Conservation (phyloP, 2,797 vertebrate genomes). For the Coilia nasus region DNA sequence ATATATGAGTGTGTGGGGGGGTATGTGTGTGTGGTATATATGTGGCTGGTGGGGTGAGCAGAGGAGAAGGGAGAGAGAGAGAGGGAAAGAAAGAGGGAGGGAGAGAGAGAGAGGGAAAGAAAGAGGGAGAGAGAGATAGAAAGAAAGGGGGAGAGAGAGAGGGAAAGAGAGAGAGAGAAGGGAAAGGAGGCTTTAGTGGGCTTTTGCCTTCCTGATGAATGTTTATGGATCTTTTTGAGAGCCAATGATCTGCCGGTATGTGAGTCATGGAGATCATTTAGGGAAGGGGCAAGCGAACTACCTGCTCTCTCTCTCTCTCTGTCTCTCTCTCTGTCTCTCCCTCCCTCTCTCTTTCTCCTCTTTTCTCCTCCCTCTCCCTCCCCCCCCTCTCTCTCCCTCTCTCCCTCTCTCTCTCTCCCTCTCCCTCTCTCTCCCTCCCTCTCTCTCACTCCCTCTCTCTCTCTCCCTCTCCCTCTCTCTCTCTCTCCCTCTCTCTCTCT, state of each 20-base stretch:
- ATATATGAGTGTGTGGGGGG: too few species aligned
- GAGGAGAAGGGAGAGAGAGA: neutral
- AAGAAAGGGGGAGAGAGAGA: neutral
- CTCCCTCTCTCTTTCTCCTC: too few species aligned
- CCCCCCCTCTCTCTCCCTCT: too few species aligned
- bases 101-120: too few species aligned
- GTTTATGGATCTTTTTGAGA: constrained; percentile 72
- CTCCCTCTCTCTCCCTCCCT: too few species aligned
- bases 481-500: too few species aligned
- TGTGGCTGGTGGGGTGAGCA: neutral
- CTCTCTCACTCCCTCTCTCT: too few species aligned
- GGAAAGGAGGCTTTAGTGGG: constrained; percentile 55
- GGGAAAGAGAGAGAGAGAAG: neutral
- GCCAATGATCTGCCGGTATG: constrained; percentile 66
- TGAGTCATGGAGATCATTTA: constrained; percentile 72
- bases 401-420: too few species aligned
- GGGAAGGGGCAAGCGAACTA: constrained; percentile 51
- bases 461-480: too few species aligned
- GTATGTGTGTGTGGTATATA: too few species aligned
- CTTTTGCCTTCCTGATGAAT: constrained; percentile 63
- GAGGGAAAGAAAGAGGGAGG: neutral
- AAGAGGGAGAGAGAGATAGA: neutral
- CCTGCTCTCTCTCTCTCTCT: neutral
- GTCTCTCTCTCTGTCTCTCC: too few species aligned
- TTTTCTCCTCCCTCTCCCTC: too few species aligned